Base-by-base conservation (phyloP, 1,140 invertebrate genomes). In the Mercenaria mercenaria region DNA sequence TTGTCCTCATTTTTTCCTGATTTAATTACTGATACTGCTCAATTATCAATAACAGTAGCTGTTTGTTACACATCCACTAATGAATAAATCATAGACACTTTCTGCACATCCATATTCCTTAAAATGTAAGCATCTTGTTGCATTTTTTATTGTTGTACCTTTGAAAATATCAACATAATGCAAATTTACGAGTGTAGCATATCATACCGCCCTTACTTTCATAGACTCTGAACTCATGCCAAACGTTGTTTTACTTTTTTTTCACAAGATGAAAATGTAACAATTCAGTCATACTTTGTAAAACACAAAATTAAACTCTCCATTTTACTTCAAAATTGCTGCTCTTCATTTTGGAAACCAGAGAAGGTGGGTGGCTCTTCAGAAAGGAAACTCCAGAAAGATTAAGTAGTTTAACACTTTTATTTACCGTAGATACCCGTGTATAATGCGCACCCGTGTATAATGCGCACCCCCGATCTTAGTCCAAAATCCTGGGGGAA, bases 291-390 rank as follows among this genome's bases (percentile, higher is more conserved):
- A 20, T 56, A 20, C 15, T 47, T 47, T 47, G 43, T 47, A 47
- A 4, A 29, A 64, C 10, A 29, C 6, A 59, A 64, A 64, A 64
- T 29, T n/a, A 26, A 29, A 10, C 43, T 8, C 43, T 47, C 43
- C 43, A 47, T 47, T 47, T 47, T 47, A 6, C 3, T 64, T 64
- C 26, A 72, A 72, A 37, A 72, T 29, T 6, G 34, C 6, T 50
- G 37, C 76, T 79, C 47, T 79, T 37, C 43, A 52, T 26, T 79
- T 79, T 56, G 32, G 76, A 52, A 79, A 79, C 50, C 43, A 52
- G 13, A 79, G 76, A 79, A 52, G 26, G 50, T 79, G 69, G 69
- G 69, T 77, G 41, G 74, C 34, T 50, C n/a, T 34, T 67, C 69
- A 74, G n/a, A 29, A 3, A 13, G 52, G 74, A 77, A 77, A 77